A percentile compares a stretch with the other conserved stretches of the same genome.
Conservation (phyloP, 2,888 invertebrate genomes). For the Geotrupes spiniger region DNA sequence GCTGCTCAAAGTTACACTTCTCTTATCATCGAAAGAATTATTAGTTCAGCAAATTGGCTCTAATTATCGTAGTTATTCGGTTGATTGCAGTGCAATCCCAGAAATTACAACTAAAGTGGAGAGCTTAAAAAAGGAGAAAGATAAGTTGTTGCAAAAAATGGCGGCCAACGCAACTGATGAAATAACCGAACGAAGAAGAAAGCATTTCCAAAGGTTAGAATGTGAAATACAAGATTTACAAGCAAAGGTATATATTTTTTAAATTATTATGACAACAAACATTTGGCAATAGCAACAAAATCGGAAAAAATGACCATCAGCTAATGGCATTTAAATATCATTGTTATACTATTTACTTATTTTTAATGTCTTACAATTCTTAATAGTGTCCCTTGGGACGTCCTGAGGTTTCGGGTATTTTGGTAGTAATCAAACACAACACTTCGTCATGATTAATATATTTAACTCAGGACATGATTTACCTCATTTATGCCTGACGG, state of each 20-base stretch:
- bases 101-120: constrained; percentile 69
- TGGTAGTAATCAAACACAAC: too few species aligned
- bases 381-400: too few species aligned
- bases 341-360: too few species aligned
- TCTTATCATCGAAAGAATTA: constrained; percentile 63
- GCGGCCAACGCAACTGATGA: constrained; percentile 48
- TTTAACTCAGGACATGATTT: too few species aligned
- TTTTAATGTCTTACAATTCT: too few species aligned
- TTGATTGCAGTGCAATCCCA: constrained; percentile 50
- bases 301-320: too few species aligned
- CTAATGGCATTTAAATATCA: too few species aligned
- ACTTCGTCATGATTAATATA: too few species aligned
- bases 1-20: constrained; percentile 67
- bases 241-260: constrained; percentile 60
- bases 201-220: constrained; percentile 75
- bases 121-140: constrained; percentile 70
- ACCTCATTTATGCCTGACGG: too few species aligned
- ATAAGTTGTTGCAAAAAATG: constrained; percentile 60
- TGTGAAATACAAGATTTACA: constrained; percentile 68
- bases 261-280: too few species aligned
- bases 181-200: constrained; percentile 71
- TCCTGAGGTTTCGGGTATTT: too few species aligned
- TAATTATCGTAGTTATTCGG: constrained; percentile 54
- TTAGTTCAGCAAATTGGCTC: constrained; percentile 64
- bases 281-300: too few species aligned